A percentile compares a stretch with the other conserved stretches of the same genome.
These are phyloP conservation scores for Cordilura impudica DNA, from an alignment of 2,888 invertebrate genomes.

Conservation along the genomic window DNA sequence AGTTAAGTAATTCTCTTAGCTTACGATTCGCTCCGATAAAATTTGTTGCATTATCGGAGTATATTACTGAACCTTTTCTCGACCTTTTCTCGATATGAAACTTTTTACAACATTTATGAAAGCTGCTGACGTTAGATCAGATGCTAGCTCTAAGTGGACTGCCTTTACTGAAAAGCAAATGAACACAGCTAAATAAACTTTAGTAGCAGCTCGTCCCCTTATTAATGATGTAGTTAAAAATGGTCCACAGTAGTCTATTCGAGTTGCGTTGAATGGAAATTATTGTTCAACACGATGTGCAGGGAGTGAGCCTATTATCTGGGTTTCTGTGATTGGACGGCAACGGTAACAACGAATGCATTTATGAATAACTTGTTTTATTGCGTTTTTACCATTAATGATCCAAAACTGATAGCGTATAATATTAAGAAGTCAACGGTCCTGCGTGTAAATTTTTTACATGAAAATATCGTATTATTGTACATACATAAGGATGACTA, in stretches of 20 bases:
- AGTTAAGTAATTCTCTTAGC: conserved; percentile 28
- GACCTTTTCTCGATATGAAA: conserved; percentile 22
- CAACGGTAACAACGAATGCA: too few species aligned
- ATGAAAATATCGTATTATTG: neutral
- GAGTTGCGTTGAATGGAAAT: too few species aligned
- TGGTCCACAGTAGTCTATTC: too few species aligned
- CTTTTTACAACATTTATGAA: neutral
- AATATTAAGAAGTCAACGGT: neutral
- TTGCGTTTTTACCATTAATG: too few species aligned
- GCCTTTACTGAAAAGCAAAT: conserved; percentile 1
- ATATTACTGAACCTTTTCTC: conserved; percentile 41
- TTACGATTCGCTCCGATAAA: conserved; percentile 55
- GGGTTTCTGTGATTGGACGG: too few species aligned
- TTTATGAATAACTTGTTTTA: too few species aligned
- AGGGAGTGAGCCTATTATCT: too few species aligned
- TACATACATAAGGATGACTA: neutral
- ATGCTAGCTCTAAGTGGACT: neutral
- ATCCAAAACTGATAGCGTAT: too few species aligned
- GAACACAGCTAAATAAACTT: neutral
- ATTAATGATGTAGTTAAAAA: too few species aligned
- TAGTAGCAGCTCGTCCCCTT: neutral
- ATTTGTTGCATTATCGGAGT: conserved; percentile 56
- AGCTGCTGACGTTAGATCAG: neutral
- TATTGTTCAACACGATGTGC: too few species aligned
- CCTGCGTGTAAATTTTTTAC: conserved; percentile 11